Evolutionary conservation across 1,140 invertebrate species (phyloP), one percentile per base, ranked within the genome.

Genomic region (Riptortus pedestris): DNA sequence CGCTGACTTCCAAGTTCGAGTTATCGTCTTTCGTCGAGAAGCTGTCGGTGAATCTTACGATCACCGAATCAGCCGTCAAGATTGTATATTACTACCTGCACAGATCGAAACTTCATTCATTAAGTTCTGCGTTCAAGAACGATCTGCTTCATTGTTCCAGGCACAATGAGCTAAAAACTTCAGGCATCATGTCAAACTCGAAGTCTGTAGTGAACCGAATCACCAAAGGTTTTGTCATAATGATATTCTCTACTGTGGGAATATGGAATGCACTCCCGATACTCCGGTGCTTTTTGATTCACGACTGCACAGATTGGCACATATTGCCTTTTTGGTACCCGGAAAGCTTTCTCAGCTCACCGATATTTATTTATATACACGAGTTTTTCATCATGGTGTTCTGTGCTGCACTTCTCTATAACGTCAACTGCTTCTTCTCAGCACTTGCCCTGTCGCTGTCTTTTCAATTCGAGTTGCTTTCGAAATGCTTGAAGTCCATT

Each of bases 371-470:
- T 16, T 67, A 67, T 29, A 20, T 64, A 16, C 59, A 61, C 22
- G 66, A 67, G 45, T 67, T 67, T 43, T 24, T 60, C 52, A 60
- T 67, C 18, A 67, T 67, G 66, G 51, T 64, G 14, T 67, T 62
- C 26, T 67, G 66, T 33, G 66, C 66, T n/a, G 45, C 60, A 18
- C 60, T 67, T 18, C 51, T 65, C 16, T 67, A 62, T 27, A 62
- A 51, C 16, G 66, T 67, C 52, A 67, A 67, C 38, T 67, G 66
- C 48, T 47, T 67, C 28, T 65, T 67, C 38, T 65, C 59, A 5
- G 59, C 60, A 18, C 47, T 64, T 14, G 63, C 60, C 3, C 26
- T 62, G 12, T 55, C 47, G 5, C n/a, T 65, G 2, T 52, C 58
- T 9, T 29, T 63, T 33, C 66, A 67, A 24, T 60, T 67, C 31